Evolutionary conservation across 1,140 invertebrate species (phyloP).

Genomic region (Lepidurus couesii): DNA sequence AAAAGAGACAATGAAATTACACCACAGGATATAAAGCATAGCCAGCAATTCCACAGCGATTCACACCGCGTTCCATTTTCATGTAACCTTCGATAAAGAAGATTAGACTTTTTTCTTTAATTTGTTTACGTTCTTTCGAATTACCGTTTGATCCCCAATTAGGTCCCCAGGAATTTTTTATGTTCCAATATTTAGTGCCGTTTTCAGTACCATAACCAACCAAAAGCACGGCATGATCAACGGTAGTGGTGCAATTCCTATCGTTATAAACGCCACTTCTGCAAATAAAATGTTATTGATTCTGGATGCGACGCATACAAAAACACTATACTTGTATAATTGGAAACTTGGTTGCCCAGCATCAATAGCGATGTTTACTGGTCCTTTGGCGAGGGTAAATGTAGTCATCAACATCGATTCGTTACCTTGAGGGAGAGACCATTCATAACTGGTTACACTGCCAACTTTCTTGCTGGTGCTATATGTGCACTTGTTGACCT

Average conservation of each 20-base stretch:
- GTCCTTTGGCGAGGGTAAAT: neutral
- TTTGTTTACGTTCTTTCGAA: neutral
- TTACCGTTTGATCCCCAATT: slow-evolving; percentile 45
- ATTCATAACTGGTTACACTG: neutral
- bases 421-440: neutral
- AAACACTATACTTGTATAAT: neutral
- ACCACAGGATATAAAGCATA: slow-evolving; percentile 38
- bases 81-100: slow-evolving; percentile 42
- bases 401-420: neutral
- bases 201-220: slow-evolving; percentile 49
- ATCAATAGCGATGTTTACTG: neutral
- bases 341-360: neutral
- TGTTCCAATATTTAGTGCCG: slow-evolving; percentile 49
- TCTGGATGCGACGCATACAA: neutral
- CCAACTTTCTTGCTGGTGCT: neutral
- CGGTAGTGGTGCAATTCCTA: neutral
- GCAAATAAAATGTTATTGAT: neutral
- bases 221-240: slow-evolving; percentile 49
- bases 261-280: neutral
- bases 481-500: neutral
- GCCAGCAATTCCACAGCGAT: slow-evolving; percentile 47
- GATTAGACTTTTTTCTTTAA: neutral
- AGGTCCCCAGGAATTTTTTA: slow-evolving; percentile 45
- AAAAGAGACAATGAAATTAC: neutral
- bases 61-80: slow-evolving; percentile 44